These are phyloP conservation scores for Halcyon malimbica DNA, from an alignment of 2,113 vertebrate genomes.

Conservation along the genomic window DNA sequence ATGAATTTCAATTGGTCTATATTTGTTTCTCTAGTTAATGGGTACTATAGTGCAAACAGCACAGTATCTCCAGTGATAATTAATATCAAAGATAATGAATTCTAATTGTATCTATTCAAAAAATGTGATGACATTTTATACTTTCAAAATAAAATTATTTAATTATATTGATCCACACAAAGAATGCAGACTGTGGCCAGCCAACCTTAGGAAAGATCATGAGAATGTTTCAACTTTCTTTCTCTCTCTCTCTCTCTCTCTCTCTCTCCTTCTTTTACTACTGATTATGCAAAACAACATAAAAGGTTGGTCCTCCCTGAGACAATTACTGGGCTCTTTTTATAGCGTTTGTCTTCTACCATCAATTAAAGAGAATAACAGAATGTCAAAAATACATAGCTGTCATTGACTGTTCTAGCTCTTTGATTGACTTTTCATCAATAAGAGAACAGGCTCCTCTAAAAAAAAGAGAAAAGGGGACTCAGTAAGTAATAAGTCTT, in stretches of 20 bases:
- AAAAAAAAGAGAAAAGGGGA: neutral
- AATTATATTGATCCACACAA: neutral
- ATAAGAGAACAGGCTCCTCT: neutral
- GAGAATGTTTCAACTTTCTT: neutral
- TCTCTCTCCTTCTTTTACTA: neutral
- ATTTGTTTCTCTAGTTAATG: neutral
- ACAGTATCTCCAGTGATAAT: neutral
- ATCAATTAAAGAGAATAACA: neutral
- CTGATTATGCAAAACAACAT: neutral
- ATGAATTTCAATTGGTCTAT: neutral
- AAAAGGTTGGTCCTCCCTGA: constrained; percentile 11
- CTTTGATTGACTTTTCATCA: neutral
- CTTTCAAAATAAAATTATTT: neutral
- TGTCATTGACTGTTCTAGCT: neutral
- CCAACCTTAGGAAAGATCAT: neutral
- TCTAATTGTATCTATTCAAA: neutral
- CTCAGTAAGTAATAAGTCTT: neutral
- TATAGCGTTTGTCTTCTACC: neutral
- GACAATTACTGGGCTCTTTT: neutral
- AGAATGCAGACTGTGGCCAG: neutral
- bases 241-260: neutral
- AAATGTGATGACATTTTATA: neutral
- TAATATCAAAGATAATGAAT: neutral
- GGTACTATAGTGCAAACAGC: neutral
- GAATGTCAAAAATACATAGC: neutral